These are phyloP conservation scores for Leguminivora glycinivorella DNA, from an alignment of 1,140 invertebrate species.

Conservation along the genomic window DNA sequence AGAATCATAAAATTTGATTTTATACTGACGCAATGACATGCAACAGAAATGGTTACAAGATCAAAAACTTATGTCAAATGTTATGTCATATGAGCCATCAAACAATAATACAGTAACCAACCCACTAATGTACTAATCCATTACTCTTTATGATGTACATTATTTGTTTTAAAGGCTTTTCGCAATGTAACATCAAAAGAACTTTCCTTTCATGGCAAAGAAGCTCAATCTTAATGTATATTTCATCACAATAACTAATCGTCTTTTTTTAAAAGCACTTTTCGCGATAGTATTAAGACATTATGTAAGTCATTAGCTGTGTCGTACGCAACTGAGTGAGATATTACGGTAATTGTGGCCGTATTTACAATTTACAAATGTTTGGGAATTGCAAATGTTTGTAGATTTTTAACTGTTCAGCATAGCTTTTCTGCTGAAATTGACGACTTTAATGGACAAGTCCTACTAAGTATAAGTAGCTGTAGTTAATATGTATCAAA, in stretches of 20 bases:
- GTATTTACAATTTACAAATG: background rate
- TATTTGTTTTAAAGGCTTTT: slow-evolving; percentile 24
- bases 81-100: slow-evolving; percentile 13
- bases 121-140: background rate
- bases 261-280: slow-evolving; percentile 9
- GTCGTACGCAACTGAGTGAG: slow-evolving; percentile 1
- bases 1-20: background rate
- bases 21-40: background rate
- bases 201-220: slow-evolving; percentile 11
- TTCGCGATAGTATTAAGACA: slow-evolving; percentile 1
- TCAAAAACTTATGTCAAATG: background rate
- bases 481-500: too few relatives aligned
- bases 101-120: slow-evolving; percentile 1
- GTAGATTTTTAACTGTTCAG: too few relatives aligned
- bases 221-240: background rate
- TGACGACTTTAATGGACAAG: too few relatives aligned
- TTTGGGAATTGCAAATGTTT: background rate
- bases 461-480: too few relatives aligned
- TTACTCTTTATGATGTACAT: slow-evolving; percentile 17
- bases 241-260: slow-evolving; percentile 13
- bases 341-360: background rate
- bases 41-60: background rate
- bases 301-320: slow-evolving; percentile 13
- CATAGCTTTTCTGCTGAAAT: too few relatives aligned
- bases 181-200: slow-evolving; percentile 18